These are phyloP conservation scores for Mesitornis unicolor DNA, from an alignment of 2,113 vertebrate species.

Conservation along the genomic window DNA sequence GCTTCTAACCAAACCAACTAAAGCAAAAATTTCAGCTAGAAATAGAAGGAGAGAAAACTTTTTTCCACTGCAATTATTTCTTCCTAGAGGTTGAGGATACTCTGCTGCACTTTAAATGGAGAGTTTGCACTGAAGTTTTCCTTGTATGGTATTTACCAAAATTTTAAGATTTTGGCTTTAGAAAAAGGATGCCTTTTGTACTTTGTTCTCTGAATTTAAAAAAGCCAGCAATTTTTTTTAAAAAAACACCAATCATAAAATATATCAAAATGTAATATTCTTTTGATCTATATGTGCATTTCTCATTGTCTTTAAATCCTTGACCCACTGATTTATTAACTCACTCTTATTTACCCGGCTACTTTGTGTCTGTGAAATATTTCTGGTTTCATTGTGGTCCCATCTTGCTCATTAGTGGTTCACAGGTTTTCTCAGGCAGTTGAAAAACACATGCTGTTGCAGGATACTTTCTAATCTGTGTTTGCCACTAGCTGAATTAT, in stretches of 20 bases:
- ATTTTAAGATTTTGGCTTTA: neutral
- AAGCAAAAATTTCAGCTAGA: neutral
- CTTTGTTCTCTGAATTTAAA: neutral
- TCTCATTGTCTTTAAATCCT: neutral
- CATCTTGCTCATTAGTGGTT: neutral
- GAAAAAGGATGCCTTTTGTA: neutral
- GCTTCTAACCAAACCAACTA: neutral
- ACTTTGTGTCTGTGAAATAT: neutral
- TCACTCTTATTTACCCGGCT: neutral
- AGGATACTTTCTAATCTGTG: conserved; percentile 17
- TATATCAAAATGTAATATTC: neutral
- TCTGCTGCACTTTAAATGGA: neutral
- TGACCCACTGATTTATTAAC: neutral
- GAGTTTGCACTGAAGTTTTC: neutral
- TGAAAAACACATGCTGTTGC: neutral
- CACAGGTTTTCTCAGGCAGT: conserved; percentile 17
- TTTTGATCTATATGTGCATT: neutral
- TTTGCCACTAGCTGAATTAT: conserved; percentile 51
- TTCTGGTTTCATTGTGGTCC: neutral
- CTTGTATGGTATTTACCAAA: neutral
- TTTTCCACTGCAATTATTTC: neutral
- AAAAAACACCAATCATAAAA: neutral
- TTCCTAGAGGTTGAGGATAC: neutral
- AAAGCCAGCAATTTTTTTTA: neutral
- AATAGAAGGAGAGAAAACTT: neutral